Conservation (phyloP, 2,888 invertebrate species). For the Caradrina kadenii region DNA sequence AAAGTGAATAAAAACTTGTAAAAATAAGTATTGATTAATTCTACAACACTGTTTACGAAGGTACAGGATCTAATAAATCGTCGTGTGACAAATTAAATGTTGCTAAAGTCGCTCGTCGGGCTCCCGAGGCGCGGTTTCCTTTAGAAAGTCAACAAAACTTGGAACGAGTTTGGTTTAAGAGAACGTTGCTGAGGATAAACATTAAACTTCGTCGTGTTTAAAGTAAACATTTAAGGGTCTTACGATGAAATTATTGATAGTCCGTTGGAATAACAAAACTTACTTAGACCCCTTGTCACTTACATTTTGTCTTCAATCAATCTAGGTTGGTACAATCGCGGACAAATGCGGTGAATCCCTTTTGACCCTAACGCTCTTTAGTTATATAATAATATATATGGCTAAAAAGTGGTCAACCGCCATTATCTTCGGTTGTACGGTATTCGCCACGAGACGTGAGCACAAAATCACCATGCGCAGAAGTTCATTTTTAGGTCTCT, state of each 20-base stretch:
- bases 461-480: too few species aligned
- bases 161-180: conserved; percentile 32
- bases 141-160: conserved; percentile 49
- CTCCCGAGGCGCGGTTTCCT: conserved; percentile 35
- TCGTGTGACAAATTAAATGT: conserved; percentile 26
- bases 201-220: conserved; percentile 21
- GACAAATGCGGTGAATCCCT: too few species aligned
- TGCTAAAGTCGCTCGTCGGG: conserved; percentile 9
- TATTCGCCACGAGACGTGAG: too few species aligned
- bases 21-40: too few species aligned
- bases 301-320: neutral
- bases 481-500: too few species aligned
- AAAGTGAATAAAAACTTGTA: too few species aligned
- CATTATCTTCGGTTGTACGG: too few species aligned
- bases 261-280: neutral
- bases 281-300: neutral
- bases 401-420: too few species aligned
- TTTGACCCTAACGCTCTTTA: too few species aligned
- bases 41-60: conserved; percentile 3
- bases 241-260: neutral
- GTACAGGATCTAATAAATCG: conserved; percentile 3
- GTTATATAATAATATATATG: too few species aligned
- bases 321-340: too few species aligned
- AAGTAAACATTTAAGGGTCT: conserved; percentile 8
- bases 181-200: conserved; percentile 27